A percentile compares a stretch with the other conserved stretches of the same genome.
These are phyloP conservation scores for Agrochola litura DNA, from an alignment of 2,888 invertebrate genomes.

Conservation along the genomic window DNA sequence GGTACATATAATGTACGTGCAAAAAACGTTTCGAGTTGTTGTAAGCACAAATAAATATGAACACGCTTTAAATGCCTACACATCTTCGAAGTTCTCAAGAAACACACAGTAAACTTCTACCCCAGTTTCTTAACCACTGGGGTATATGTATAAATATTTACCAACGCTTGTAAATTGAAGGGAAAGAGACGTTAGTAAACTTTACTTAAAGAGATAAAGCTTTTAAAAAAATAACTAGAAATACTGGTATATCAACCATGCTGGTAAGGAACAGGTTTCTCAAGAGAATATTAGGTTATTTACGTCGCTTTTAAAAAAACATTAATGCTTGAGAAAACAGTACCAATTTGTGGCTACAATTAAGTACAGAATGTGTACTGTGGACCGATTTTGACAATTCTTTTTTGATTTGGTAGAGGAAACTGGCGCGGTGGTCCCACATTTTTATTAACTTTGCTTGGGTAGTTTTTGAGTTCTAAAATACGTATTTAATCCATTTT, in stretches of 20 bases:
- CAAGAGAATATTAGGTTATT: not conserved
- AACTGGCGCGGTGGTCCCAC: no score
- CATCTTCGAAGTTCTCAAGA: constrained; percentile 16
- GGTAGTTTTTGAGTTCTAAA: no score
- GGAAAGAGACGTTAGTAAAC: not conserved
- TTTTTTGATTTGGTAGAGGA: no score
- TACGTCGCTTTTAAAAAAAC: no score
- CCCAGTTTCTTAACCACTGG: not conserved
- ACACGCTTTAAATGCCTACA: constrained; percentile 2
- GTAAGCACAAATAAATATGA: constrained; percentile 8
- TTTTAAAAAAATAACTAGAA: not conserved
- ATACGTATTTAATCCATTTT: no score
- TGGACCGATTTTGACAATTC: no score
- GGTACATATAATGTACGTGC: no score
- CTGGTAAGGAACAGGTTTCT: not conserved
- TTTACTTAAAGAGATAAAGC: not conserved
- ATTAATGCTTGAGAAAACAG: no score
- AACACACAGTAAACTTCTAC: not conserved
- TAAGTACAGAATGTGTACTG: no score
- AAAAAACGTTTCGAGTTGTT: not conserved
- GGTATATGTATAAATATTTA: constrained; percentile 26
- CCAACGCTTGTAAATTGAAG: constrained; percentile 20
- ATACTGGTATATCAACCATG: not conserved
- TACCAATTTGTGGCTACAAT: no score
- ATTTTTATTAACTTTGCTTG: no score